Evolutionary conservation across 2,888 invertebrate species (phyloP).

Genomic region (Gibbula magus): DNA sequence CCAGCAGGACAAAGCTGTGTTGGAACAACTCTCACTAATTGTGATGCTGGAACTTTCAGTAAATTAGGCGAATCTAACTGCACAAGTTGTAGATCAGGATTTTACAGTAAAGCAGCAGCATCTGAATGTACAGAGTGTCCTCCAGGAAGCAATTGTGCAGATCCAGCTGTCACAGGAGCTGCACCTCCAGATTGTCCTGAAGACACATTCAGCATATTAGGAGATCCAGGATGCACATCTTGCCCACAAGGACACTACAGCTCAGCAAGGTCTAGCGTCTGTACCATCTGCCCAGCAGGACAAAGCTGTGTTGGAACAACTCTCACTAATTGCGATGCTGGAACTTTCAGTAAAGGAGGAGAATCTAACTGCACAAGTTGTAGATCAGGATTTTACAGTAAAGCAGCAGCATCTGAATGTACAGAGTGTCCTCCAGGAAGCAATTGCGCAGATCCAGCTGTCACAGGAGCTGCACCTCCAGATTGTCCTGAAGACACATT

Average conservation of each 20-base stretch:
- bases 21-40: conserved; percentile 24
- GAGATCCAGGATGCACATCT: conserved; percentile 52
- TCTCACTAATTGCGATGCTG: conserved; percentile 44
- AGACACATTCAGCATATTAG: conserved; percentile 60
- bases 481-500: conserved; percentile 41
- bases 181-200: conserved; percentile 54
- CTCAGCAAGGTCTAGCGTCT: conserved; percentile 41
- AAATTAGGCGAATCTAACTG: conserved; percentile 27
- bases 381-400: conserved; percentile 64
- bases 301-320: conserved; percentile 23
- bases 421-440: conserved; percentile 45
- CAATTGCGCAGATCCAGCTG: conserved; percentile 37
- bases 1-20: conserved; percentile 45
- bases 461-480: conserved; percentile 3
- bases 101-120: conserved; percentile 51
- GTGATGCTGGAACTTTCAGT: conserved; percentile 44
- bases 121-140: conserved; percentile 59
- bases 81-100: conserved; percentile 38
- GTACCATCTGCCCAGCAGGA: conserved; percentile 60
- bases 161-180: conserved; percentile 36
- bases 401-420: conserved; percentile 52
- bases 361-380: conserved; percentile 45
- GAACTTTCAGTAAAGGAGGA: conserved; percentile 44
- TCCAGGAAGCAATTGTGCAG: conserved; percentile 54
- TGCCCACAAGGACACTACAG: conserved; percentile 59